Evolutionary conservation across 2,888 invertebrate species (phyloP), one percentile per base, ranked within the genome.

Genomic region (Philereme vetulata): DNA sequence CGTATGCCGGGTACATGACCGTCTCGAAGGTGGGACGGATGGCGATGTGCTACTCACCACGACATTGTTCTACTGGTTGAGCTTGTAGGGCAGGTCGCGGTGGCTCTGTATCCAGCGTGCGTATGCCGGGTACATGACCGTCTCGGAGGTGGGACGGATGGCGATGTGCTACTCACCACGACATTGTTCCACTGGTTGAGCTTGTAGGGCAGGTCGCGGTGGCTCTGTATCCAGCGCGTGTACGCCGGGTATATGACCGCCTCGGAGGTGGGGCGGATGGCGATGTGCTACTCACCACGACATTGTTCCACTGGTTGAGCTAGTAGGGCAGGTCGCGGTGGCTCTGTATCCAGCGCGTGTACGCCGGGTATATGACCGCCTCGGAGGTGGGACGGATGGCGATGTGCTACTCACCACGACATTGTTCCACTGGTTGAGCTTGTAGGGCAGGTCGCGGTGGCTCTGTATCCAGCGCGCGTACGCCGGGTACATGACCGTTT

Each of bases 121-220:
- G 88, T 97, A 99, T 0, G 98, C 96, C 4, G 99, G 99, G 90
- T 99, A 99, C 99, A 99, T 99, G 56, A 97, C 98, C 4, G 99
- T 99, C 91, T 99, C 99, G 56, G 98, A 98, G 5, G 99, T 99
- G 35, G 99, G 99, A 56, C 99, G 95, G 65, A 99, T 96, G 47
- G 99, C 99, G 76, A 99, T 98, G 43, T 97, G 21, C 21, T 21
- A 21, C 21, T 21, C 21, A 21, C 21, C 74, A 99, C 99, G 77
- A 99, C 98, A 83, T 98, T 99, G 83, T 98, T 99, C 99, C 99
- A 99, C 85, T 99, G 99, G 93, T 99, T 99, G 5, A 99, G 93
- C 78, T 96, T 97, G 64, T 98, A 94, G 4, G 99, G 99, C 74
- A 99, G 94, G 92, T 99, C 99, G 53, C 99, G 92, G 81, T 99